Evolutionary conservation across 1,140 invertebrate species (phyloP), one percentile per base, ranked within the genome.

Genomic region (Hyposmocoma kahamanoa): DNA sequence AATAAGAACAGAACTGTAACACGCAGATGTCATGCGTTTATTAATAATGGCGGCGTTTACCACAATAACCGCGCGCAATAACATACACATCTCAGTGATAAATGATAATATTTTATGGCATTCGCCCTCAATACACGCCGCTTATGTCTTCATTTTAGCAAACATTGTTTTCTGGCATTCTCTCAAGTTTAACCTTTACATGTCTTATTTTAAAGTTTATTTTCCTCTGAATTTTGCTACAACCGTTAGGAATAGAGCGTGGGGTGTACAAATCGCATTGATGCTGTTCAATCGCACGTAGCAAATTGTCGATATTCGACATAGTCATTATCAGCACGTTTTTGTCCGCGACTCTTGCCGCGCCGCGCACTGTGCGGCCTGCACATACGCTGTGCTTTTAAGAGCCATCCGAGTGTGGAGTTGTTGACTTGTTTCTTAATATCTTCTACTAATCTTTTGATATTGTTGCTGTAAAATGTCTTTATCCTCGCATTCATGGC

Each of bases 31-130:
- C 62, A 59, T 58, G 48, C 56, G 58, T n/a, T n/a, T n/a, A n/a
- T n/a, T n/a, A n/a, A n/a, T 72, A 74, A 67, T 60, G 75, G 57
- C 75, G 72, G 70, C 61, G 72, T 63, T 77, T 68, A 77, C 79
- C 79, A 70, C 74, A 71, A 70, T 66, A 73, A 78, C 71, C 69
- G 61, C 63, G 61, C 57, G 71, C 69, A 67, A 72, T 69, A 77
- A 70, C 70, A 79, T 79, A 80, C 73, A 77, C 67, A 67, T 70
- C 68, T 50, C 55, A 43, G 62, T 83, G 79, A 83, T 79, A 79
- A 81, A 83, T 80, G 73, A 72, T 72, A 60, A 72, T 73, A 72
- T 79, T 83, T 82, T 79, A 83, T 79, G 61, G 72, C 64, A 56
- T 65, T 73, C 62, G 67, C 75, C 72, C 71, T 78, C 64, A 39